phyloP scores from a whole-genome alignment of 2,113 vertebrate species.

The Apus apus region DNA sequence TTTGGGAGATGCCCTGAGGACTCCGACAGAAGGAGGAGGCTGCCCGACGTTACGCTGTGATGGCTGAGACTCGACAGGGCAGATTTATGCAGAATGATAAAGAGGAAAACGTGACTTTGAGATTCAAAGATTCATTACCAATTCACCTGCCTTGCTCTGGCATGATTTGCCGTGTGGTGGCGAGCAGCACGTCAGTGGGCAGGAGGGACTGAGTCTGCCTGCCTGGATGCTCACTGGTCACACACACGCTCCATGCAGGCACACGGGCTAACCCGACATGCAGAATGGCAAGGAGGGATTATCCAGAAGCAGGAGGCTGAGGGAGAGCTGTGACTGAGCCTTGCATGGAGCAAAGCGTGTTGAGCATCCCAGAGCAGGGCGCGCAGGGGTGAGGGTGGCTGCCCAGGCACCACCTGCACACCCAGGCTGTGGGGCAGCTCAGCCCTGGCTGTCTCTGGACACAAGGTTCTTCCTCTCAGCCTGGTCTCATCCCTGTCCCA shows the following conservation, averaged over 20 bases:
- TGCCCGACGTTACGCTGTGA: not conserved
- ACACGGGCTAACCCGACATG: accelerated
- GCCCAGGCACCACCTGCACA: too few relatives aligned
- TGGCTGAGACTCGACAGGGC: slow-evolving; percentile 11
- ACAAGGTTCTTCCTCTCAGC: too few relatives aligned
- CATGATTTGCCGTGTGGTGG: not conserved
- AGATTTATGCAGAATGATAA: not conserved
- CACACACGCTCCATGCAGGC: accelerated
- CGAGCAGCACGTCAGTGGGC: not conserved
- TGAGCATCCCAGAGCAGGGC: too few relatives aligned
- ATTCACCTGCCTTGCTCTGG: slow-evolving; percentile 6
- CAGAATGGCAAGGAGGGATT: not conserved
- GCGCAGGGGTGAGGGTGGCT: too few relatives aligned
- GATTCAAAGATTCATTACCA: not conserved
- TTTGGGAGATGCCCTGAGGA: slow-evolving; percentile 28
- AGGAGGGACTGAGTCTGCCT: not conserved
- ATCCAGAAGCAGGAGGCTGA: not conserved
- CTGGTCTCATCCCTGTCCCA: too few relatives aligned
- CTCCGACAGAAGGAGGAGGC: not conserved
- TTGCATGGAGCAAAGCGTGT: accelerated
- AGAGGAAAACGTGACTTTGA: not conserved
- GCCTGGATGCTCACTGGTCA: not conserved
- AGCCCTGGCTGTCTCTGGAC: too few relatives aligned
- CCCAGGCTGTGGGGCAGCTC: too few relatives aligned
- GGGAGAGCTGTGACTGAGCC: not conserved